phyloP scores from a whole-genome alignment of 2,113 vertebrate genomes.

The Takifugu flavidus region DNA sequence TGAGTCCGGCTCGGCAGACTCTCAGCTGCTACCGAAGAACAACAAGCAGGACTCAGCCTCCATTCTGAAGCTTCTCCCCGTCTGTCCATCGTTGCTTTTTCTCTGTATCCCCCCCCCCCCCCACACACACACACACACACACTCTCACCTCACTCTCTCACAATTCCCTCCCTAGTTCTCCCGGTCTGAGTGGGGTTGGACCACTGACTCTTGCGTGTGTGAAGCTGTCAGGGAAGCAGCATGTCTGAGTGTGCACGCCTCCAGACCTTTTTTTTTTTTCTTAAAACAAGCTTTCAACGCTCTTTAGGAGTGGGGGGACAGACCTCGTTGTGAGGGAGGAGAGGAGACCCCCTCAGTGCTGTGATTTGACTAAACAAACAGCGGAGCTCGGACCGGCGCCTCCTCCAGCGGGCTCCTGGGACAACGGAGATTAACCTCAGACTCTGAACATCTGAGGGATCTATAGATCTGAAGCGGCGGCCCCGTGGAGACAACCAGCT shows the following conservation, averaged over 20 bases:
- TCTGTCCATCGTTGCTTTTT: slow-evolving; percentile 15
- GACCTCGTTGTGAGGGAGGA: slow-evolving; percentile 45
- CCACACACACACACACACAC: slow-evolving; percentile 6
- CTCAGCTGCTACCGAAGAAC: slow-evolving; percentile 48
- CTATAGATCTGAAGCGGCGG: slow-evolving; percentile 50
- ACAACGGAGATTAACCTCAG: slow-evolving; percentile 68
- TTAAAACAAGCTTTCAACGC: slow-evolving; percentile 37
- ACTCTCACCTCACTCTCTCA: slow-evolving; percentile 28
- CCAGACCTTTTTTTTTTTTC: slow-evolving; percentile 27
- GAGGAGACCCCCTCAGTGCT: slow-evolving; percentile 43
- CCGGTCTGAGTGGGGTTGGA: slow-evolving; percentile 39
- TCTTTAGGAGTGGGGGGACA: slow-evolving; percentile 55
- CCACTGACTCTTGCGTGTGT: slow-evolving; percentile 50
- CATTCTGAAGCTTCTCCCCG: slow-evolving; percentile 30
- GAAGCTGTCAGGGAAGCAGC: slow-evolving; percentile 47
- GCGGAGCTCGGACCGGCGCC: slow-evolving; percentile 41
- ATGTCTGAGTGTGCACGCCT: slow-evolving; percentile 27
- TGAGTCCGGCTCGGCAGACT: slow-evolving; percentile 28
- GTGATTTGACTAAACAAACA: slow-evolving; percentile 75
- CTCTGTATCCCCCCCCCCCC: slow-evolving; percentile 21
- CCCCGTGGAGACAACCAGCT: slow-evolving; percentile 51
- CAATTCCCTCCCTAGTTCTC: slow-evolving; percentile 22
- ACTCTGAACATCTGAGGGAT: slow-evolving; percentile 66
- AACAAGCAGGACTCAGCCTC: slow-evolving; percentile 57
- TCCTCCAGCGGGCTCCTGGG: slow-evolving; percentile 61